A percentile compares a stretch with the other conserved stretches of the same genome.
Evolutionary conservation across 2,888 invertebrate species (phyloP).

Genomic region (Nomada hirtipes): DNA sequence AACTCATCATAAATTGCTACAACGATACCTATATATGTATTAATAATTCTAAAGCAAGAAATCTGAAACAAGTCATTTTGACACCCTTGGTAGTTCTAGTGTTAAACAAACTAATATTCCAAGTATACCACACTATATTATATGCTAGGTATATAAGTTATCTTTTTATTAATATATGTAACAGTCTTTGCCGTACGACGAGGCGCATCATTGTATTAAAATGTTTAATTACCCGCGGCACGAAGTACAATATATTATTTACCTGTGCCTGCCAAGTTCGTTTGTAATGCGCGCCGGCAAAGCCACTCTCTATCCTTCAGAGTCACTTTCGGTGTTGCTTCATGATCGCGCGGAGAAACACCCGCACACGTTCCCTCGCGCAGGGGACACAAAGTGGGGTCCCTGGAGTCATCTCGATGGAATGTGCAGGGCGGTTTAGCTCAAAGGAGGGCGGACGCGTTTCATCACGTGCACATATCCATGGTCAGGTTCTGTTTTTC

Average conservation of each 20-base stretch:
- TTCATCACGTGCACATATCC: conserved; percentile 64
- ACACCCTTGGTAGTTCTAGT: no score
- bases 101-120: no score
- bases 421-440: conserved; percentile 77
- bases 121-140: no score
- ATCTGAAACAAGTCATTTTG: no score
- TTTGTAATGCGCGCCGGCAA: conserved; percentile 22
- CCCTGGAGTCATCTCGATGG: conserved; percentile 79
- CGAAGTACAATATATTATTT: neutral
- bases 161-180: no score
- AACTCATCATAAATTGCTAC: no score
- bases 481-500: conserved; percentile 31
- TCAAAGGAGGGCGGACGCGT: conserved; percentile 75
- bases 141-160: no score
- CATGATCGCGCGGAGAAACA: conserved; percentile 52
- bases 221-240: neutral
- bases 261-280: conserved; percentile 5
- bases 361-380: conserved; percentile 58
- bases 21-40: no score
- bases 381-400: conserved; percentile 63
- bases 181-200: no score
- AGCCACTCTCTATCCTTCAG: conserved; percentile 29
- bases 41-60: no score
- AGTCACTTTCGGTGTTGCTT: conserved; percentile 45
- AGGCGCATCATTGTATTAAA: no score